A percentile compares a stretch with the other conserved stretches of the same genome.
These are phyloP conservation scores for Drosophila flavopinicola DNA, from an alignment of 2,888 invertebrate genomes.

Conservation along the genomic window DNA sequence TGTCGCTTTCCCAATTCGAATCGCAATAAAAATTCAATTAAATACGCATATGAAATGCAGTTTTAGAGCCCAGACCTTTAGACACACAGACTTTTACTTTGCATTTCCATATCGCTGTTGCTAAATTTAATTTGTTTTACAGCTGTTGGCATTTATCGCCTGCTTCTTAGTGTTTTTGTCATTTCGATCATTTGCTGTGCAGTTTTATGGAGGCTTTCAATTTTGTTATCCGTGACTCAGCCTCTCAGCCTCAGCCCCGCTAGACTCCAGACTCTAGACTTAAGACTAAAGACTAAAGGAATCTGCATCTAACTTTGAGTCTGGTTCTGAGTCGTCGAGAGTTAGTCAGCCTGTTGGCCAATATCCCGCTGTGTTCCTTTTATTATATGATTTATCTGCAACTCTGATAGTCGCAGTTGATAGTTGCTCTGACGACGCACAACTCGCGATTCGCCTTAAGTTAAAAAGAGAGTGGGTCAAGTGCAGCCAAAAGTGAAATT, in stretches of 20 bases:
- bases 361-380: constrained; percentile 72
- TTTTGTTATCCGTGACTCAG: constrained; percentile 66
- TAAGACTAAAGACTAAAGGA: constrained; percentile 5
- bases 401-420: constrained; percentile 26
- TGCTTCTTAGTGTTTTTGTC: constrained; percentile 14
- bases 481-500: constrained; percentile 80
- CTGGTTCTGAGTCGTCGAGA: not conserved
- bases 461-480: constrained; percentile 73
- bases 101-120: constrained; percentile 45
- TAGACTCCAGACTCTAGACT: not conserved
- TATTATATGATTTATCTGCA: constrained; percentile 74
- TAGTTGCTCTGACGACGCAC: constrained; percentile 20
- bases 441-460: constrained; percentile 46
- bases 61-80: constrained; percentile 31
- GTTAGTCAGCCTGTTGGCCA: constrained; percentile 29
- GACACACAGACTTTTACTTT: constrained; percentile 59
- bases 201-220: constrained; percentile 62
- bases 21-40: constrained; percentile 58
- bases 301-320: too few relatives aligned
- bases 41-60: constrained; percentile 61
- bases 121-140: constrained; percentile 71
- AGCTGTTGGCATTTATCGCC: constrained; percentile 51
- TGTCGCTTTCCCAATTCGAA: constrained; percentile 46
- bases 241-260: not conserved
- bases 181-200: constrained; percentile 26